These are phyloP conservation scores for Tipula lateralis DNA, from an alignment of 2,888 invertebrate species.

Conservation along the genomic window DNA sequence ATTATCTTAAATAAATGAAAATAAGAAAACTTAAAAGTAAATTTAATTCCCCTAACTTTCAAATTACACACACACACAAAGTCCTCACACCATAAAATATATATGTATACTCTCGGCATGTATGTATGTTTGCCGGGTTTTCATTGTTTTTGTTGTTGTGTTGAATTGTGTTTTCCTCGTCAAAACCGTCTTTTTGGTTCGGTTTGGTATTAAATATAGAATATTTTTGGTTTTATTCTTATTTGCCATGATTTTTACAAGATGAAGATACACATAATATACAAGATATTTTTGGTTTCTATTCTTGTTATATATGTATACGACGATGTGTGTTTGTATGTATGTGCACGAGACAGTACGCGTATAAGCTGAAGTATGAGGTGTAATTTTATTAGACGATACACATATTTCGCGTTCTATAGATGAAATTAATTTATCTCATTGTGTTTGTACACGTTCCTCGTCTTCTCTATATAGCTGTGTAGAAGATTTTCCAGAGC, in stretches of 20 bases:
- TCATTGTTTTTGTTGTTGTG: neutral
- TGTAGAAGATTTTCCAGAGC: neutral
- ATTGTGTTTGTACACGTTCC: neutral
- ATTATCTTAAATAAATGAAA: neutral
- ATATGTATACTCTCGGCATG: neutral
- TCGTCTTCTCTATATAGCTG: neutral
- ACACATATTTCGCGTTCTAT: neutral
- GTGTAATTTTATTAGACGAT: constrained; percentile 19
- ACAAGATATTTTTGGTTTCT: neutral
- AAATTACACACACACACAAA: neutral
- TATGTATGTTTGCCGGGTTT: neutral
- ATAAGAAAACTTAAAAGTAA: neutral
- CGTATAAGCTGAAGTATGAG: neutral
- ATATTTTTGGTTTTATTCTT: neutral
- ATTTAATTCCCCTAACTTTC: neutral
- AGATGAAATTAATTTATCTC: neutral
- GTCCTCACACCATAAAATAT: neutral
- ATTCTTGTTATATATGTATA: neutral
- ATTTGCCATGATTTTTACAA: neutral
- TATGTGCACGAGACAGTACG: neutral
- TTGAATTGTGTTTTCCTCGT: neutral
- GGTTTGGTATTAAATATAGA: neutral
- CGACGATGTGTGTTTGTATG: neutral
- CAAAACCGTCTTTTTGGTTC: neutral
- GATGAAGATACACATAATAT: neutral